Evolutionary conservation across 2,113 vertebrate genomes (phyloP).

Genomic region (Aplodontia rufa): DNA sequence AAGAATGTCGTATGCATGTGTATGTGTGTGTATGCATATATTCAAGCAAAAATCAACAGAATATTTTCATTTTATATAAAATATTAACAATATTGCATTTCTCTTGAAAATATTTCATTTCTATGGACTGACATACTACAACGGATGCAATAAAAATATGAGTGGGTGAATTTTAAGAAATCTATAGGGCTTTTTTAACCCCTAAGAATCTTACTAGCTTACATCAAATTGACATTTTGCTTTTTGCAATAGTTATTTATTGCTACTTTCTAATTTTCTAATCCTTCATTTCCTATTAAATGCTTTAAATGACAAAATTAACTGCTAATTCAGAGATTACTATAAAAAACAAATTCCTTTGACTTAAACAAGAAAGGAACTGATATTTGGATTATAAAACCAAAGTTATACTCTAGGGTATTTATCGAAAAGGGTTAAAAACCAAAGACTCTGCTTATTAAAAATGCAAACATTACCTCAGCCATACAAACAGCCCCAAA

Average conservation of each 20-base stretch:
- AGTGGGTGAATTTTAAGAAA: slow-evolving; percentile 52
- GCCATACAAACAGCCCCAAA: slow-evolving; percentile 62
- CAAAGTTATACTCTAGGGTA: slow-evolving; percentile 50
- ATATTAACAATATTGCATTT: slow-evolving; percentile 25
- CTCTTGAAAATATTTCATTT: slow-evolving; percentile 21
- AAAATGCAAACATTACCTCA: slow-evolving; percentile 75
- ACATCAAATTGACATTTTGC: slow-evolving; percentile 28
- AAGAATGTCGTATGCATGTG: background rate
- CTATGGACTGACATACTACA: slow-evolving; percentile 20
- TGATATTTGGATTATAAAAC: slow-evolving; percentile 10
- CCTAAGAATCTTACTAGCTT: background rate
- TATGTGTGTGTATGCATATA: background rate
- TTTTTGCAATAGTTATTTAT: background rate
- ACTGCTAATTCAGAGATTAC: slow-evolving; percentile 19
- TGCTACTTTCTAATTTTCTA: slow-evolving; percentile 14
- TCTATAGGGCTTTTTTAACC: slow-evolving; percentile 2
- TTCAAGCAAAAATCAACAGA: background rate
- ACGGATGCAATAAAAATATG: background rate
- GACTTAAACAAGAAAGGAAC: background rate
- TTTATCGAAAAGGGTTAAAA: slow-evolving; percentile 62
- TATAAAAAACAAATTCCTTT: slow-evolving; percentile 55
- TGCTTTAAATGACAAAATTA: slow-evolving; percentile 41
- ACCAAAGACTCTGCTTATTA: slow-evolving; percentile 68
- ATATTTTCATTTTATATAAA: background rate
- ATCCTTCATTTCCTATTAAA: slow-evolving; percentile 36